Evolutionary conservation across 2,113 vertebrate genomes (phyloP).

Genomic region (Coryphaenoides rupestris): DNA sequence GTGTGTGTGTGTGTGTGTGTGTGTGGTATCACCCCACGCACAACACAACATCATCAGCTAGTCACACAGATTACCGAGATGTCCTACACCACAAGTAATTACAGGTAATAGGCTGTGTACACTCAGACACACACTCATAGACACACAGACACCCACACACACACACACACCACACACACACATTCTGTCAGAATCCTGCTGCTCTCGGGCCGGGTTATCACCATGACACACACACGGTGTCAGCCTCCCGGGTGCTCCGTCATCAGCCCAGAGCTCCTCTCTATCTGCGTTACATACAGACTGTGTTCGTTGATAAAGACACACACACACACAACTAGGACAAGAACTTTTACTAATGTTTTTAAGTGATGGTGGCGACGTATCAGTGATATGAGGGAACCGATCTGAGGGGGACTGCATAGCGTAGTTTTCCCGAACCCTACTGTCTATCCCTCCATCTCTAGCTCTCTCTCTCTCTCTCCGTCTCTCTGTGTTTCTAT

Average conservation of each 20-base stretch:
- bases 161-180: neutral
- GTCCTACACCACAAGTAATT: neutral
- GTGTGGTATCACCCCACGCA: neutral
- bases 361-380: too few relatives aligned
- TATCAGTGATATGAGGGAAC: too few relatives aligned
- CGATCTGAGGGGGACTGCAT: too few relatives aligned
- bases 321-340: too few relatives aligned
- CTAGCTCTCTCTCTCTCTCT: neutral
- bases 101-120: neutral
- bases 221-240: neutral
- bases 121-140: too few relatives aligned
- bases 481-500: too few relatives aligned
- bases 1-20: constrained; percentile 2
- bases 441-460: too few relatives aligned
- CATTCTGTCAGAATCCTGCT: neutral
- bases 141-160: too few relatives aligned
- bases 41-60: neutral
- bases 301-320: too few relatives aligned
- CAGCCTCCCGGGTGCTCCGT: neutral
- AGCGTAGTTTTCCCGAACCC: too few relatives aligned
- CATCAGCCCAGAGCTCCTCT: neutral
- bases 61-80: neutral
- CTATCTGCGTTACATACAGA: too few relatives aligned
- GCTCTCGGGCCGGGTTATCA: neutral
- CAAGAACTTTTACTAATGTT: too few relatives aligned